Base-by-base conservation (phyloP, 2,797 vertebrate species). In the Dipus sagitta region DNA sequence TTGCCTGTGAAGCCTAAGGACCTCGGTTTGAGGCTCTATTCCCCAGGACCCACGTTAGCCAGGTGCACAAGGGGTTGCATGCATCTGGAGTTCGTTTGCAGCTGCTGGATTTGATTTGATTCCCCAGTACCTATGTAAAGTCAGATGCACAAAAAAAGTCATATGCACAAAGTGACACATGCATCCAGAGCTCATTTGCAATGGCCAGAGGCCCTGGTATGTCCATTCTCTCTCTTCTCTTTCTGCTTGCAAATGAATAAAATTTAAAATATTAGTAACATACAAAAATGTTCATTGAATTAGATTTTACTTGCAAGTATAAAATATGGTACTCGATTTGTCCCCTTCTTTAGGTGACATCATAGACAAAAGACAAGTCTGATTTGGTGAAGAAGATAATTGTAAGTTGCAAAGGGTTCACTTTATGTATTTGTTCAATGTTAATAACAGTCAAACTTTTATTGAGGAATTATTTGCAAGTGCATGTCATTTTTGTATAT, bases 391-490 rank as follows among this genome's bases (percentile, higher is more conserved):
- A 78, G 65, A 72, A 78, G 65, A 72, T 77, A 82, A 74, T 82
- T 82, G 0, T 30, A 92, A 81, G 38, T 30, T 67, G 2, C 28
- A 72, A 77, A 62, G 7, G 12, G 6, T 78, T 82, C 58, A 68
- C 77, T 54, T 89, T n/a, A 23, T 24, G 60, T 79, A 60, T 20
- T 7, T 64, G 9, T 92, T 84, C 8, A 79, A 78, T 79, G 62
- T 81, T 86, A 78, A 64, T n/a, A 9, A 65, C 42, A 78, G 70
- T 67, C 10, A 88, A 65, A 60, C 11, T 90, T 95, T 52, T 75
- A 76, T 90, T 62, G 87, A 75, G 74, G 17, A 86, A 30, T 77
- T 94, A 77, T 75, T 91, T 91, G 20, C 42, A 76, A 70, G 47
- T 71, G 77, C 76, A 79, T 4, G n/a, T 34, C 8, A 70, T 60